These are phyloP conservation scores for Parazoanthus atlanticus DNA, from an alignment of 92 coral and sea anemone species.

Conservation along the genomic window DNA sequence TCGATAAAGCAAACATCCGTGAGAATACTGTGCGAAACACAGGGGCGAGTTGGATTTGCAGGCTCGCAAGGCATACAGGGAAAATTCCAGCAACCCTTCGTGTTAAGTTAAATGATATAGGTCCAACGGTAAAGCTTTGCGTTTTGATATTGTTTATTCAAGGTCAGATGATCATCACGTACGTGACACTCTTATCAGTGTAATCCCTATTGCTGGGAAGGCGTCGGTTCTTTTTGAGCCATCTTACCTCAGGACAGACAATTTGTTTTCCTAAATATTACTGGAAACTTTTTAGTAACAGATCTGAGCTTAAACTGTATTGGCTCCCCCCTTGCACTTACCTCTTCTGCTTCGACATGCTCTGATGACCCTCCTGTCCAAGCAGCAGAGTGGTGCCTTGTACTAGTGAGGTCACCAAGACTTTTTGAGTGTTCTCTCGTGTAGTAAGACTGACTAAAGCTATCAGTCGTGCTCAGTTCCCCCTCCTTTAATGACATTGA, in stretches of 20 bases:
- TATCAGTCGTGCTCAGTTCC: not conserved
- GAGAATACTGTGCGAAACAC: not conserved
- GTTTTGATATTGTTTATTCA: not conserved
- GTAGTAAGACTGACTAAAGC: not conserved
- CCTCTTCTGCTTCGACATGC: not conserved
- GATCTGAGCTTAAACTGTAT: not conserved
- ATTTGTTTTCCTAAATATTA: not conserved
- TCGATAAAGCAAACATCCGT: too few species aligned
- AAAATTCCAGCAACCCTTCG: too few species aligned
- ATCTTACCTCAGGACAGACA: too few species aligned
- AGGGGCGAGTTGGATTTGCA: not conserved
- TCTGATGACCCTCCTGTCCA: not conserved
- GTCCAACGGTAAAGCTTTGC: not conserved
- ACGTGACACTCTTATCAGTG: too few species aligned
- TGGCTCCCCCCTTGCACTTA: not conserved
- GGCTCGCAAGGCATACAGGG: not conserved
- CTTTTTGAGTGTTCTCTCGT: conserved; percentile 23
- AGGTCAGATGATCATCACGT: too few species aligned
- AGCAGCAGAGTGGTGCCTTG: not conserved
- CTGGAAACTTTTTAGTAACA: not conserved
- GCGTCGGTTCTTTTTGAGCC: not conserved
- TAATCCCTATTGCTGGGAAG: not conserved
- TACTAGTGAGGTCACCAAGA: conserved; percentile 7
- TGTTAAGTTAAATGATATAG: not conserved
- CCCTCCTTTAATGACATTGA: conserved; percentile 21